Conservation (phyloP, 2,888 invertebrate genomes). For the Lasioglossum zephyrum region DNA sequence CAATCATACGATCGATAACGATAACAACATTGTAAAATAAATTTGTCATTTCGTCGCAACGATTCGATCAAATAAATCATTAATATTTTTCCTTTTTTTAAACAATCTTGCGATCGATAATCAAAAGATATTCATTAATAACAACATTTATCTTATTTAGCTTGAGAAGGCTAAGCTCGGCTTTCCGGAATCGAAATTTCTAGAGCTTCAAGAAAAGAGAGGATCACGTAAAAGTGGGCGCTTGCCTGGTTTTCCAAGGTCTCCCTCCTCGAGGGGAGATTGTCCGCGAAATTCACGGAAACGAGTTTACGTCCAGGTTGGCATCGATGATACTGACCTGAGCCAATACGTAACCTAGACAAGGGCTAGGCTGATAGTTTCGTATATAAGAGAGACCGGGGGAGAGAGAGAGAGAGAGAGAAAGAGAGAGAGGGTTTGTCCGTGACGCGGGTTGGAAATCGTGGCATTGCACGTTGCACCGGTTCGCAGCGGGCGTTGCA, state of each 20-base stretch:
- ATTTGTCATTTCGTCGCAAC: too few species aligned
- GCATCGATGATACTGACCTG: constrained; percentile 52
- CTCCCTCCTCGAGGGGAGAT: background rate
- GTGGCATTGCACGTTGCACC: constrained; percentile 71
- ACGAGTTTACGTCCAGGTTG: background rate
- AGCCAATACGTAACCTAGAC: constrained; percentile 55
- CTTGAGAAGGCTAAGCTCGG: background rate
- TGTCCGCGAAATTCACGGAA: background rate
- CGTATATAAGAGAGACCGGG: background rate
- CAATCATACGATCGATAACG: too few species aligned
- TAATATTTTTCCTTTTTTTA: too few species aligned
- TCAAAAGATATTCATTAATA: too few species aligned
- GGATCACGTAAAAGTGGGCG: too few species aligned
- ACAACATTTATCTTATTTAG: background rate
- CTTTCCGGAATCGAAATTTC: background rate
- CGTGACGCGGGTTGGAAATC: constrained; percentile 51
- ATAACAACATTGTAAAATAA: too few species aligned
- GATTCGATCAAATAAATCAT: too few species aligned
- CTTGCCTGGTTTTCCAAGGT: background rate
- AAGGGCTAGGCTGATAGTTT: constrained; percentile 17
- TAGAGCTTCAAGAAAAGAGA: background rate
- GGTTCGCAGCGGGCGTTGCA: constrained; percentile 57
- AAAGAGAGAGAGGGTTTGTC: constrained; percentile 11
- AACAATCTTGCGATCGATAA: too few species aligned
- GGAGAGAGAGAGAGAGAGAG: background rate